Percentiles rank a stretch among this genome's conserved stretches.
These are phyloP conservation scores for Ochropleura leucogaster DNA, from an alignment of 2,888 invertebrate species.

Conservation along the genomic window DNA sequence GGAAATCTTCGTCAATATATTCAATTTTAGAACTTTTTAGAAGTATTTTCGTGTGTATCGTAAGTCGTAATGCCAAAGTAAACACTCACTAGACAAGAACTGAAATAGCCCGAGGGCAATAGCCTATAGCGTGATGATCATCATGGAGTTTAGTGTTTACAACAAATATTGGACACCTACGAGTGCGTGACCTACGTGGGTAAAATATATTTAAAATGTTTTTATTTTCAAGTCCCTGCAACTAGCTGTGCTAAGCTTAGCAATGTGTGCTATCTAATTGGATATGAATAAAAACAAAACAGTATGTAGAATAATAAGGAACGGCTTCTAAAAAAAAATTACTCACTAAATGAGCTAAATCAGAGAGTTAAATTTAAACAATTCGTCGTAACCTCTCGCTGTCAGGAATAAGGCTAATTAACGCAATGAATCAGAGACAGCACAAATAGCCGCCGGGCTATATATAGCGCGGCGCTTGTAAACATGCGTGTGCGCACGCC, in stretches of 20 bases:
- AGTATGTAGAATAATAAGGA: neutral
- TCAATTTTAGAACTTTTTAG: conserved; percentile 16
- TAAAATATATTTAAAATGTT: neutral
- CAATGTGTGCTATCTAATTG: neutral
- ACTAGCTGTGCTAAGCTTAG: neutral
- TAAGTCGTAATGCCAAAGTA: conserved; percentile 72
- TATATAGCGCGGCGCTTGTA: conserved; percentile 66
- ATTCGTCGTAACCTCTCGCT: conserved; percentile 44
- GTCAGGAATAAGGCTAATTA: conserved; percentile 63
- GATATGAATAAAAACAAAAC: neutral
- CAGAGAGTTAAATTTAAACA: conserved; percentile 51
- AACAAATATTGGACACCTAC: conserved; percentile 28
- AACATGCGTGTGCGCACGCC: conserved; percentile 67
- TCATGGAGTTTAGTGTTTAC: conserved; percentile 70
- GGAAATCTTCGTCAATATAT: conserved; percentile 17
- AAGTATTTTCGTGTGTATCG: conserved; percentile 36
- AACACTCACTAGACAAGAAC: conserved; percentile 70
- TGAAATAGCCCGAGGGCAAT: conserved; percentile 80
- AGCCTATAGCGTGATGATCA: conserved; percentile 71
- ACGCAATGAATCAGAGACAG: conserved; percentile 65
- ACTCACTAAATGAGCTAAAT: neutral
- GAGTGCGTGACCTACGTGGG: conserved; percentile 1
- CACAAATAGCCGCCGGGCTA: conserved; percentile 63
- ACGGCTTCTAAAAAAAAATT: neutral
- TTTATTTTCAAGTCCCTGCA: neutral